These are phyloP conservation scores for Poecilia picta DNA, from an alignment of 2,797 vertebrate species.

Conservation along the genomic window DNA sequence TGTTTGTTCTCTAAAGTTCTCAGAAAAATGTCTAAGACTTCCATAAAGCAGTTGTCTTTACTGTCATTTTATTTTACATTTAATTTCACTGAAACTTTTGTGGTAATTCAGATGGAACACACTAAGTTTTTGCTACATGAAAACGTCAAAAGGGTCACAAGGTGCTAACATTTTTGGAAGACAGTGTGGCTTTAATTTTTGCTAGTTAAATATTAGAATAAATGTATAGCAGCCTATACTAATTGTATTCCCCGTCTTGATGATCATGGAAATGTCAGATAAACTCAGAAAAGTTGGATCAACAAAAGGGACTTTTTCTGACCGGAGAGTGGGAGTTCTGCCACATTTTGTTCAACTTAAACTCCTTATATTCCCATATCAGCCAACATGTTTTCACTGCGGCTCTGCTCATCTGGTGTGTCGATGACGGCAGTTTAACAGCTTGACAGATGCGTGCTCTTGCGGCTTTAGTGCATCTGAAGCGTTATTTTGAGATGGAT, in stretches of 20 bases:
- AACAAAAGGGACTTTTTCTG: not conserved
- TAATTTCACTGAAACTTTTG: not conserved
- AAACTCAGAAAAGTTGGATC: not conserved
- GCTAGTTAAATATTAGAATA: not conserved
- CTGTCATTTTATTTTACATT: not conserved
- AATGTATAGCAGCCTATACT: not conserved
- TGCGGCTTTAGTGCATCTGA: slow-evolving; percentile 40
- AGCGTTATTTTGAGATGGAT: slow-evolving; percentile 71
- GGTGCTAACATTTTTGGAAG: not conserved
- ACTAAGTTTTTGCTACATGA: not conserved
- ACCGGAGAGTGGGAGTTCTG: not conserved
- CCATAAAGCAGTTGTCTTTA: not conserved
- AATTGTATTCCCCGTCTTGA: not conserved
- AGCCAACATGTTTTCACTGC: slow-evolving; percentile 6
- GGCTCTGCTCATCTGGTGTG: slow-evolving; percentile 15
- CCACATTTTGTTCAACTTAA: not conserved
- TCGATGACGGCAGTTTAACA: slow-evolving; percentile 14
- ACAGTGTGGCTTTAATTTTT: not conserved
- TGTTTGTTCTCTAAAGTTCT: not conserved
- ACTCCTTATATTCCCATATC: not conserved
- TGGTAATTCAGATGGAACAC: not conserved
- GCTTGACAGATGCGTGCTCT: slow-evolving; percentile 11
- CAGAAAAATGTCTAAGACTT: not conserved
- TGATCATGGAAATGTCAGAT: not conserved
- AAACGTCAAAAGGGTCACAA: not conserved